Base-by-base conservation (phyloP, 2,888 invertebrate genomes). In the Eubasilissa splendida region DNA sequence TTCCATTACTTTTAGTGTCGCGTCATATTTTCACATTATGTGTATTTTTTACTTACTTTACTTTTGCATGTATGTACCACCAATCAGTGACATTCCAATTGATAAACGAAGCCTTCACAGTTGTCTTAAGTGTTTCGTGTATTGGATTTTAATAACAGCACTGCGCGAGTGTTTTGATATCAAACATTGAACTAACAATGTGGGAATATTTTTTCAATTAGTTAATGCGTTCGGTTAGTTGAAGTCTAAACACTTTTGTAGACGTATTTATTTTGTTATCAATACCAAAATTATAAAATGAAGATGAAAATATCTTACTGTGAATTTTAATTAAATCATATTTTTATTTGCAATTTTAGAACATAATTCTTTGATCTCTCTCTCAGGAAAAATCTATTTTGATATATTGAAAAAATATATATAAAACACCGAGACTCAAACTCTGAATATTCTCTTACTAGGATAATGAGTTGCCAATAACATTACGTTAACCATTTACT, bases 61-160 rank as follows among this genome's bases (percentile, higher is more conserved):
- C 22, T 22, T 22, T 22, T 22, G 0, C 22, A 22, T 22, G 1
- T 22, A 22, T 22, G 1, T 22, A 22, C 22, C 22, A 22, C 22
- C 22, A 22, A 22, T 22, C 22, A 22, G 22, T 22, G 22, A 7
- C 3, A 2, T 42, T 42, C 7, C 42, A 42, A 42, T 42, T 42
- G 42, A 42, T 56, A 56, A 58, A 33, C 56, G 9, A 56, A 22
- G 70, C 58, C 71, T 31, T 14, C 33, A 73, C 7, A 73, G 42
- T n/a, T 22, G 42, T 14, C 68, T 68, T 78, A 78, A 78, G 79
- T 79, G 56, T 65, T 65, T 65, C 73, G 54, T 56, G 52, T 79
- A 79, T 79, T 79, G 74, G 50, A 66, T 59, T 58, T 74, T 58
- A 79, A 74, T 74, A 79, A 74, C 59, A 14, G 33, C 74, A 56